phyloP scores from a whole-genome alignment of 2,888 invertebrate genomes.

The Dendrolimus pini region DNA sequence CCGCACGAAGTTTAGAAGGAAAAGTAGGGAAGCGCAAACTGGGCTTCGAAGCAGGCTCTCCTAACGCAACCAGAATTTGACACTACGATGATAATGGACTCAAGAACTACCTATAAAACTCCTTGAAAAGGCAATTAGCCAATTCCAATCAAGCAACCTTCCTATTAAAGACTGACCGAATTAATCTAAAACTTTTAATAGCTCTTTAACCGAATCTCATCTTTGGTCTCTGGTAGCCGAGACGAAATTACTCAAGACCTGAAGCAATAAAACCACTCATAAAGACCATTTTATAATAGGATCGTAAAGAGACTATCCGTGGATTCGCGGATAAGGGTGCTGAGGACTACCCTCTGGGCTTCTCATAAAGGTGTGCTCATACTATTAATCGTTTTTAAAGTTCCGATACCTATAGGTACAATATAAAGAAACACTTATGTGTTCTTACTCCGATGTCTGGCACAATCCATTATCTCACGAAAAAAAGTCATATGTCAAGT shows the following conservation, averaged over 20 bases:
- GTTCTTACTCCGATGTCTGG: too few species aligned
- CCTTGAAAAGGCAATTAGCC: not conserved
- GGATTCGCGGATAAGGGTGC: constrained; percentile 31
- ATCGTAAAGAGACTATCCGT: constrained; percentile 57
- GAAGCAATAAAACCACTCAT: constrained; percentile 69
- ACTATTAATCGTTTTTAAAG: not conserved
- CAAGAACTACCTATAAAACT: not conserved
- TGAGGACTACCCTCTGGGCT: constrained; percentile 16
- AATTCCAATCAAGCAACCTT: not conserved
- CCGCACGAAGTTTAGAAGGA: too few species aligned
- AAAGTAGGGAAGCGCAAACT: too few species aligned
- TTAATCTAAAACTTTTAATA: constrained; percentile 63
- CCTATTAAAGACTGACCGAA: constrained; percentile 44
- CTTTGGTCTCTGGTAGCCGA: constrained; percentile 49
- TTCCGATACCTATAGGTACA: too few species aligned
- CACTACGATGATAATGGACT: too few species aligned
- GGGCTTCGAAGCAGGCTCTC: too few species aligned
- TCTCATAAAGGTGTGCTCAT: not conserved
- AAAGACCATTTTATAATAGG: constrained; percentile 76
- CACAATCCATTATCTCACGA: too few species aligned
- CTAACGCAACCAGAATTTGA: too few species aligned
- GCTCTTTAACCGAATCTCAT: constrained; percentile 63
- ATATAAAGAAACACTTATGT: too few species aligned
- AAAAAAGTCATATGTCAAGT: too few species aligned
- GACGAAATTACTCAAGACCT: constrained; percentile 74